Base-by-base conservation (phyloP, 2,888 invertebrate species). In the Trichopria drosophilae region DNA sequence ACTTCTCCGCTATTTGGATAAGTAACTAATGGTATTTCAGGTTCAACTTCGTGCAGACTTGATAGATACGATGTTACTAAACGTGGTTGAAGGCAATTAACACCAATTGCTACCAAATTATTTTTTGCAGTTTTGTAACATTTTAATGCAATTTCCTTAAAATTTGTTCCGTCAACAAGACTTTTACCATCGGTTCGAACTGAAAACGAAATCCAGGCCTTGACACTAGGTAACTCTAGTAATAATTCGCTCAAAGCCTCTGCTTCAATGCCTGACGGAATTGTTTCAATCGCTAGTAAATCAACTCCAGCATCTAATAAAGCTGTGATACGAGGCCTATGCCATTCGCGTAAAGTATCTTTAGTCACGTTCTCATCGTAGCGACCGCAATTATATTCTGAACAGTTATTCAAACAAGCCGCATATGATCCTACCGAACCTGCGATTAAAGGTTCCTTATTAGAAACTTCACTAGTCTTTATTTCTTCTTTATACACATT, bases 391-490 rank as follows among this genome's bases (percentile, higher is more conserved):
- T 85, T 86, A 73, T 96, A 97, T 73, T 97, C 97, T 0, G 95
- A 95, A 9, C 90, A 90, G 73, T 97, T 93, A 68, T 89, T 88
- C 26, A 93, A 79, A 65, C 85, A 87, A 0, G 95, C 95, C 0
- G 94, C 96, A 72, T 91, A 96, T 0, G 96, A 93, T 1, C 96
- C 96, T 53, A 95, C 86, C 0, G 94, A 91, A 0, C 93, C 96
- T 16, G 90, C 91, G 36, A 96, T 82, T 61, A 86, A 70, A 9
- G 90, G 85, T 58, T 72, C 70, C 15, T 58, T 55, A 58, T 69
- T 69, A 12, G 51, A 45, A 1, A 60, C 49, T 5, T 57, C 46
- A 1, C 53, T 39, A 1, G 54, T 48, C 16, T 60, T 44, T 9
- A 55, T 62, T 52, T 72, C 68, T n/a, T 59, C 51, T 7, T 45